Percentiles rank a stretch among this genome's conserved stretches.
These are phyloP conservation scores for Machaerirhynchus nigripectus DNA, from an alignment of 2,113 vertebrate genomes.

Conservation along the genomic window DNA sequence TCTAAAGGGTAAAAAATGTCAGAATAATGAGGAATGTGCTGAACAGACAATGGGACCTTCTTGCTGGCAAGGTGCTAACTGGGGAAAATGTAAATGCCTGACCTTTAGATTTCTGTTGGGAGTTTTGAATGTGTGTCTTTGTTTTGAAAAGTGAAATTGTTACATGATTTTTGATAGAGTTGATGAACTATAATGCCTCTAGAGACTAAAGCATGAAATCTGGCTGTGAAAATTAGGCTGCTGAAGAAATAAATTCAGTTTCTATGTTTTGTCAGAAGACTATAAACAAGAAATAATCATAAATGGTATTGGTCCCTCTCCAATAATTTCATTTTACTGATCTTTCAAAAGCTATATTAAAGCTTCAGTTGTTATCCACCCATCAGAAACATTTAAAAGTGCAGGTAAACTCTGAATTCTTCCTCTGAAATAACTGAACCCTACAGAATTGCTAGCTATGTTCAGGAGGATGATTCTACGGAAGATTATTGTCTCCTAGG, in stretches of 20 bases:
- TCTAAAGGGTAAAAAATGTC: neutral
- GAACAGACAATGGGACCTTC: neutral
- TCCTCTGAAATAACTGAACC: neutral
- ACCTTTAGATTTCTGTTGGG: conserved; percentile 8
- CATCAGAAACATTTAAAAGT: neutral
- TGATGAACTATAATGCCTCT: neutral
- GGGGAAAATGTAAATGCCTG: neutral
- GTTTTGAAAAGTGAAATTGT: neutral
- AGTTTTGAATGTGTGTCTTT: neutral
- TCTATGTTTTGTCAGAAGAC: neutral
- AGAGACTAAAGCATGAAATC: neutral
- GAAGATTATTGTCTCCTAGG: neutral
- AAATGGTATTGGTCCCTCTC: neutral
- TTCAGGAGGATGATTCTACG: neutral
- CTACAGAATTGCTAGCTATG: neutral
- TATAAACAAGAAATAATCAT: neutral
- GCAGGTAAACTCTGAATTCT: neutral
- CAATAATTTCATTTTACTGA: neutral
- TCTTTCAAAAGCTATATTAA: neutral
- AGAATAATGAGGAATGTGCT: neutral
- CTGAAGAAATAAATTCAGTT: neutral
- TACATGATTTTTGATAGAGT: neutral
- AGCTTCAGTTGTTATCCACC: neutral
- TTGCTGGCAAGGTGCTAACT: neutral
- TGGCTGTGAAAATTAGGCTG: neutral